Evolutionary conservation across 2,888 invertebrate species (phyloP), one percentile per base, ranked within the genome.

Genomic region (Sceliomorpha sp.): DNA sequence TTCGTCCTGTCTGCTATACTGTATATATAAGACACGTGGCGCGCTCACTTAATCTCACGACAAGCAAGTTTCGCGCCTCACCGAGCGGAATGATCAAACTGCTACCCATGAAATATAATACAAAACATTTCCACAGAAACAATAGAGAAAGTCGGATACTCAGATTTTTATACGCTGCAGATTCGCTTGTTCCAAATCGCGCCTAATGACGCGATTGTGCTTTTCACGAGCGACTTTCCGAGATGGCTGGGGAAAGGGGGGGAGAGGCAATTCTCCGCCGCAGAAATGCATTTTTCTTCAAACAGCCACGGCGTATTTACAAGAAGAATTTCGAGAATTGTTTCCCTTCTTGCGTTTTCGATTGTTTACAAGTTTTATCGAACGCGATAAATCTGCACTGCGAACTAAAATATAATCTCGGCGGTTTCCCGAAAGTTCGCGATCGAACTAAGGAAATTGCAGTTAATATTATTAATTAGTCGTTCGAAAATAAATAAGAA

Each of bases 41-140:
- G 51, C 64, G 51, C 64, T 58, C 64, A 72, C 68, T 78, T 78
- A 76, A 77, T 80, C 77, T 79, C 67, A 48, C 53, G 48, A 55
- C 66, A 59, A 59, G 62, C 60, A 56, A 73, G 75, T 77, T 75
- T 78, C 67, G 73, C 75, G 77, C 72, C 73, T 70, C 72, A 78
- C 77, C 79, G 72, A 74, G 74, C 62, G 75, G 74, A 75, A 82
- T 77, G 78, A 80, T 80, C 69, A 67, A 69, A 67, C 63, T 55
- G 53, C 58, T 66, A 17, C 62, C 59, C 69, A 59, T 69, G 62
- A 63, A 72, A 67, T 70, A 69, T 63, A 69, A 63, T 59, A 63
- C 48, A 42, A 58, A 59, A 45, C 47, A 58, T 51, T 66, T 66
- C 37, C 34, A 39, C 44, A 9, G 31, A 24, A 62, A 26, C 42